phyloP scores from a whole-genome alignment of 2,888 invertebrate species.

The Sisyra nigra region DNA sequence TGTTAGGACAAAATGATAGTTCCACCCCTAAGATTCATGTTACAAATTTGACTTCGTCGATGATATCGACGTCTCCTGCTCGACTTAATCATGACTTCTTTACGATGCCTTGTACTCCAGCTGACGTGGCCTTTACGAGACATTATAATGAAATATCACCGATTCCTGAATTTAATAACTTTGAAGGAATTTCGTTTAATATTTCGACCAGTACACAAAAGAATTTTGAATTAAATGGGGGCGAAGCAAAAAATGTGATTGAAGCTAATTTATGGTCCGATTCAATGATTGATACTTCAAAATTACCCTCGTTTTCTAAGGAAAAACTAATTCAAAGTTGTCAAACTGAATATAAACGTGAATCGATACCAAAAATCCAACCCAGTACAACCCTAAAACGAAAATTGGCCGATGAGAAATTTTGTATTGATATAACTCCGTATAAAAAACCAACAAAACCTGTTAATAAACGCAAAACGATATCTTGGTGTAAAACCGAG shows the following conservation, averaged over 20 bases:
- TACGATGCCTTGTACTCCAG: background rate
- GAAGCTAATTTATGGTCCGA: conserved; percentile 28
- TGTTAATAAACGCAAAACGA: background rate
- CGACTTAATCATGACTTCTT: conserved; percentile 4
- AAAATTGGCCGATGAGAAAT: background rate
- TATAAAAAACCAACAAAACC: background rate
- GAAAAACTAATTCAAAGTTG: conserved; percentile 24
- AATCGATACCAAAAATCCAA: background rate
- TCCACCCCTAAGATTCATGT: no score
- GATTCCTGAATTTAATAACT: conserved; percentile 8
- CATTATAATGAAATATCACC: background rate
- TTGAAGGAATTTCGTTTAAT: conserved; percentile 10
- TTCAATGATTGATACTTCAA: conserved; percentile 18
- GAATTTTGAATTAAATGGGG: conserved; percentile 20
- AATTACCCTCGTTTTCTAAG: conserved; percentile 31
- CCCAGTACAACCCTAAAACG: background rate
- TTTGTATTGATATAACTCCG: no score
- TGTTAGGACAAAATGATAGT: no score
- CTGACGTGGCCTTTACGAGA: background rate
- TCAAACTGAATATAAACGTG: conserved; percentile 19
- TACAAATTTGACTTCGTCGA: no score
- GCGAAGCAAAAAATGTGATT: conserved; percentile 15
- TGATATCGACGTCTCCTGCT: conserved; percentile 22
- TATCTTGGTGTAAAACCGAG: conserved; percentile 19
- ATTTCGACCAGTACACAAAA: conserved; percentile 10